These are phyloP conservation scores for Kryphioiulus occultus DNA, from an alignment of 2,888 invertebrate species.

Conservation along the genomic window DNA sequence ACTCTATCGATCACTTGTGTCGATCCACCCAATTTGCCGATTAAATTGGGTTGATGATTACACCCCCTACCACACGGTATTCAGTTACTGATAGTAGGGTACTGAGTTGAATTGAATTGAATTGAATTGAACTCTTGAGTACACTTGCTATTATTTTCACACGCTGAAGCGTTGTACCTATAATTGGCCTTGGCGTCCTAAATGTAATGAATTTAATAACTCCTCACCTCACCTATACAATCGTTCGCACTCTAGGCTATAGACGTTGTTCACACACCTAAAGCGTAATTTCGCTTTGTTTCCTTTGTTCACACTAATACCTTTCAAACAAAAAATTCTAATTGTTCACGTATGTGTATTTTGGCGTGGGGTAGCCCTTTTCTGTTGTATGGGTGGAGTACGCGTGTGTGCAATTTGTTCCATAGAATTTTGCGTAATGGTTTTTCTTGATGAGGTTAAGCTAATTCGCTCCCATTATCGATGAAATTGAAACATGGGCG, in stretches of 20 bases:
- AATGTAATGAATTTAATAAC: too few species aligned
- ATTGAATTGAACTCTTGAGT: too few species aligned
- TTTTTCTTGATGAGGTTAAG: slow-evolving; percentile 22
- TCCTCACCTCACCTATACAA: neutral
- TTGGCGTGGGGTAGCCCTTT: neutral
- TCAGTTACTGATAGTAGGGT: too few species aligned
- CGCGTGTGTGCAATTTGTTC: neutral
- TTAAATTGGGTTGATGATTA: too few species aligned
- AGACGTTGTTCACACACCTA: neutral
- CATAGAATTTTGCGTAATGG: slow-evolving; percentile 25
- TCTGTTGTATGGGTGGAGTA: neutral
- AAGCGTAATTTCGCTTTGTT: neutral
- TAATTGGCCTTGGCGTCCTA: too few species aligned
- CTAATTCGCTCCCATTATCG: slow-evolving; percentile 21
- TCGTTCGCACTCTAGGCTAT: neutral
- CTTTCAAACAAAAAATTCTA: neutral
- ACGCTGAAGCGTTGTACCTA: too few species aligned
- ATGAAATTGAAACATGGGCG: slow-evolving; percentile 35
- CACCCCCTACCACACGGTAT: too few species aligned
- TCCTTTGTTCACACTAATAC: neutral
- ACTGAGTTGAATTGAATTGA: too few species aligned
- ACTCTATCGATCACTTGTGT: too few species aligned
- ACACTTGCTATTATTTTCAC: too few species aligned
- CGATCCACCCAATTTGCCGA: too few species aligned
- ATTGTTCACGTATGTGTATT: neutral